Evolutionary conservation across 2,797 vertebrate genomes (phyloP).

Genomic region (Myotis myotis): DNA sequence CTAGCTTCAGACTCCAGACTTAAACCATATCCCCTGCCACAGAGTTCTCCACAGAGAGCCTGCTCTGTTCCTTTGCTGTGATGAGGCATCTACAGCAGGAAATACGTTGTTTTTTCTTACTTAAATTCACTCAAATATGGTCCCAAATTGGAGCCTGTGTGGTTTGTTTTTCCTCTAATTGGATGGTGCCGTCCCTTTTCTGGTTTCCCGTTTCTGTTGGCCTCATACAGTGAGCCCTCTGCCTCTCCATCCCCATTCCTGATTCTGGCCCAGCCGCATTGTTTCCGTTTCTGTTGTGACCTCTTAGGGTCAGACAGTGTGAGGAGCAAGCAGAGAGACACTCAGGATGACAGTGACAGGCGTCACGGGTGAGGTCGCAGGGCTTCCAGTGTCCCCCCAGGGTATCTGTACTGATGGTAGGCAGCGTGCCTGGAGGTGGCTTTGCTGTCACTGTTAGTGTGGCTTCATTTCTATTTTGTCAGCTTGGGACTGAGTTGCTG

Average conservation of each 20-base stretch:
- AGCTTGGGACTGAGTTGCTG: no score
- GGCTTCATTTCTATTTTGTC: neutral
- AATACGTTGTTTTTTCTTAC: neutral
- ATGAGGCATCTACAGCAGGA: neutral
- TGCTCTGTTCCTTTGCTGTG: neutral
- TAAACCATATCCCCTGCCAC: accelerated
- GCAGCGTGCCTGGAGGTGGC: accelerated
- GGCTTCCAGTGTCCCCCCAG: no score
- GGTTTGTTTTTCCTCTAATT: neutral
- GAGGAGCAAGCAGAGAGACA: neutral
- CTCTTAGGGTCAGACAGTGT: neutral
- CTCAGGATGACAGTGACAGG: neutral
- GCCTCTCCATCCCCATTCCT: neutral
- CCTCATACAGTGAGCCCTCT: accelerated
- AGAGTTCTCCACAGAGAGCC: neutral
- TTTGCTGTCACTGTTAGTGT: accelerated
- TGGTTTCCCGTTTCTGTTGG: neutral
- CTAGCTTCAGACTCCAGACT: neutral
- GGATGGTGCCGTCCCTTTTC: no score
- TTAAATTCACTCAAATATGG: neutral
- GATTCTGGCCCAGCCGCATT: accelerated
- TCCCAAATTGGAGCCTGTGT: neutral
- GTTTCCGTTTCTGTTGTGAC: accelerated
- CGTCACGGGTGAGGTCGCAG: neutral
- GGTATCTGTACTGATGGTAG: accelerated